Percentiles rank a stretch among this genome's conserved stretches.
Conservation (phyloP, 1,140 invertebrate species). For the Lepeophtheirus salmonis region DNA sequence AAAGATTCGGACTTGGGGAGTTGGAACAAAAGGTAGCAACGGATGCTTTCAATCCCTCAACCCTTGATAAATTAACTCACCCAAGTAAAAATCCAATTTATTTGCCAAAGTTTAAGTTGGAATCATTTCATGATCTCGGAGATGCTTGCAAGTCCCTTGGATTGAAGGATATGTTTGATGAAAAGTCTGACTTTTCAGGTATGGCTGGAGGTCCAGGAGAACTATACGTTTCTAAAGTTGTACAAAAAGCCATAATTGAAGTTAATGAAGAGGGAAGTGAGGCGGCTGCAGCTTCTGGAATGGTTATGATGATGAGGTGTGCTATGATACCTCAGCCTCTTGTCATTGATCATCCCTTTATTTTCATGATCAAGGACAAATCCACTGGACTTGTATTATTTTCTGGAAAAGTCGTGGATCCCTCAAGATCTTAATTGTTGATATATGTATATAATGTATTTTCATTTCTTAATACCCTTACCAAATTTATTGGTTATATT, state of each 20-base stretch:
- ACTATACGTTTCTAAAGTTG: constrained; percentile 38
- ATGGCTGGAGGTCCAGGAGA: constrained; percentile 32
- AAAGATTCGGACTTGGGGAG: constrained; percentile 29
- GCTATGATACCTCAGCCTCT: constrained; percentile 31
- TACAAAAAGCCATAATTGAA: no score
- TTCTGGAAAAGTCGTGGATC: constrained; percentile 50
- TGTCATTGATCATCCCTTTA: constrained; percentile 43
- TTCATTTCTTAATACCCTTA: no score
- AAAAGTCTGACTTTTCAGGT: no score
- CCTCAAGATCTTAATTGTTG: constrained; percentile 35
- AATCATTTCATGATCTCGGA: constrained; percentile 35
- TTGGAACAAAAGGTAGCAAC: constrained; percentile 25
- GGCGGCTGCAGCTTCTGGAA: constrained; percentile 45
- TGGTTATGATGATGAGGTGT: no score
- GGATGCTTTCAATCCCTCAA: no score
- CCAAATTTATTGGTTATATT: no score
- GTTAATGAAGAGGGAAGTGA: constrained; percentile 58
- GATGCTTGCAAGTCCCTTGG: constrained; percentile 27
- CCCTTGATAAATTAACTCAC: not conserved
- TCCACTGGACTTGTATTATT: no score
- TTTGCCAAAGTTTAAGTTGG: constrained; percentile 46
- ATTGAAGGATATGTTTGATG: constrained; percentile 43
- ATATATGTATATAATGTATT: no score
- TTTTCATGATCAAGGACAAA: no score
- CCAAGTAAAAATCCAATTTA: constrained; percentile 34